These are phyloP conservation scores for Brachionus manjavacas DNA, from an alignment of 1,140 invertebrate species.

Conservation along the genomic window DNA sequence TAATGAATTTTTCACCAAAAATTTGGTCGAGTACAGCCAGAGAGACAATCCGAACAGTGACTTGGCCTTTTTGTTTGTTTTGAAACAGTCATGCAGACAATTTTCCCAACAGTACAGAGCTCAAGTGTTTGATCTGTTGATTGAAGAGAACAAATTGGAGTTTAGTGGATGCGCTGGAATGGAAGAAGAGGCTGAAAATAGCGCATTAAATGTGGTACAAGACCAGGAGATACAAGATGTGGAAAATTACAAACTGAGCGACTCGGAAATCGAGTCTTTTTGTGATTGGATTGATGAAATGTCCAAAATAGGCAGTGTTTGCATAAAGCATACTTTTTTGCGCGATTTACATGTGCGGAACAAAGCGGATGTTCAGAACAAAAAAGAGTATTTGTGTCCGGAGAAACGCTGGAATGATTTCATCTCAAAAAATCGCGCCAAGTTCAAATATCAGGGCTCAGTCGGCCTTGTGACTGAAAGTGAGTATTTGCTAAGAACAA, in stretches of 20 bases:
- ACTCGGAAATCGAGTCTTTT: neutral
- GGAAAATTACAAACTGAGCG: neutral
- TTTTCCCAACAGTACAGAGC: neutral
- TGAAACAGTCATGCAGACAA: neutral
- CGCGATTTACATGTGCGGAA: neutral
- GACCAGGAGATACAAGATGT: neutral
- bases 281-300: conserved; percentile 2
- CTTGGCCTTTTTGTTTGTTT: neutral
- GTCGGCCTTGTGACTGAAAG: neutral
- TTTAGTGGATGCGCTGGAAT: neutral
- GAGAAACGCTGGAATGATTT: conserved; percentile 15
- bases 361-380: neutral
- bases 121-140: neutral
- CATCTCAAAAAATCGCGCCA: neutral
- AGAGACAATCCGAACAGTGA: conserved; percentile 9
- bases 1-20: neutral
- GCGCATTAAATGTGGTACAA: neutral
- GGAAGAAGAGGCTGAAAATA: neutral
- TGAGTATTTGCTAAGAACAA: neutral
- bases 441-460: neutral
- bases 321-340: conserved; percentile 22
- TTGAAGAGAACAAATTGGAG: neutral
- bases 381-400: neutral
- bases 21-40: conserved; percentile 1
- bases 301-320: neutral